These are phyloP conservation scores for Chloromyia formosa DNA, from an alignment of 2,888 invertebrate species.

Conservation along the genomic window DNA sequence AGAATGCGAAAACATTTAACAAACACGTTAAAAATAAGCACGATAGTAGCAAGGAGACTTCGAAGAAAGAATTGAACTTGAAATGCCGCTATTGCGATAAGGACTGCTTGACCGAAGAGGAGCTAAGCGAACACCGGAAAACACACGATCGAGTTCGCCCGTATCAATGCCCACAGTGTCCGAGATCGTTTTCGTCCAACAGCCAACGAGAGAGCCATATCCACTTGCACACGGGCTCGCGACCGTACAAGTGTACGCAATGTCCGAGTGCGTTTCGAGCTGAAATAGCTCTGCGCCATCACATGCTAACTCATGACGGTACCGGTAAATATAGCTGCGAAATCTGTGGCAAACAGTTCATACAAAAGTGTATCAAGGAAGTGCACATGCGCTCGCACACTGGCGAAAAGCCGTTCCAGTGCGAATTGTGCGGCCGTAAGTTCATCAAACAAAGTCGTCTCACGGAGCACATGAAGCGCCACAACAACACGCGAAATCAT, in stretches of 20 bases:
- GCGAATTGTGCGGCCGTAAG: conserved; percentile 48
- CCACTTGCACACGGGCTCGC: conserved; percentile 25
- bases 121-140: conserved; percentile 6
- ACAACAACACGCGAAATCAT: conserved; percentile 49
- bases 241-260: conserved; percentile 22
- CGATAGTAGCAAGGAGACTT: neutral
- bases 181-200: conserved; percentile 38
- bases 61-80: neutral
- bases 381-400: conserved; percentile 50
- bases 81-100: conserved; percentile 21
- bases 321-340: too few relatives aligned
- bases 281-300: conserved; percentile 20
- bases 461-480: conserved; percentile 50
- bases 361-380: conserved; percentile 48
- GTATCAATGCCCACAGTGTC: conserved; percentile 45
- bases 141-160: conserved; percentile 24
- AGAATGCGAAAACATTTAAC: too few relatives aligned
- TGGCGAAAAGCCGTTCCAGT: conserved; percentile 51
- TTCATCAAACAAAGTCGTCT: conserved; percentile 49
- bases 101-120: neutral
- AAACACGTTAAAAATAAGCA: too few relatives aligned
- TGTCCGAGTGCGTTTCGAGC: conserved; percentile 25
- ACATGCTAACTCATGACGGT: conserved; percentile 45
- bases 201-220: conserved; percentile 36
- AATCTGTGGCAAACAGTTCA: conserved; percentile 50